Base-by-base conservation (phyloP, 2,113 vertebrate species). In the Pholis gunnellus region DNA sequence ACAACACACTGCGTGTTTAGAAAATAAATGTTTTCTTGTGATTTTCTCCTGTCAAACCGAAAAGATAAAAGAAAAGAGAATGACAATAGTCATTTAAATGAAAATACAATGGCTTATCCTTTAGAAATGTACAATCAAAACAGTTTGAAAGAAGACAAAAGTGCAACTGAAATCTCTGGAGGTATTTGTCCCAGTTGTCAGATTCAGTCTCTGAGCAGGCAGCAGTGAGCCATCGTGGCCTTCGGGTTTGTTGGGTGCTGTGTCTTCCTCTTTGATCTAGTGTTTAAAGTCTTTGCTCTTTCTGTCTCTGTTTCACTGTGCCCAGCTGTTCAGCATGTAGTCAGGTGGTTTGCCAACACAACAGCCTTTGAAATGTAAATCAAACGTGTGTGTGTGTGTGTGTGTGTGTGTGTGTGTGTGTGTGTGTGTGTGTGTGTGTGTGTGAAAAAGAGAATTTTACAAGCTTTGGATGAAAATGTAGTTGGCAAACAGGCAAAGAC, bases 361-460 rank as follows among this genome's bases (percentile, higher is more conserved):
- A 68, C 10, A 73, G 42, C 34, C 83, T 91, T 91, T 91, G 87
- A 91, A 86, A 86, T 89, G 81, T 72, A 54, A 54, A 54, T 87
- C 22, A 54, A 54, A 54, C 52, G 22, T 1, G 1, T n/a, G 22
- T 54, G 20, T 54, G 22, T 25, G 9, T 6, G 52, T 11, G 22
- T 54, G 22, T 25, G 9, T 25, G 52, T 25, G 52, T 20, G 18
- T 20, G 48, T 50, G 6, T 50, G 48, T 8, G 48, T 44, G 42
- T 44, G 42, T 44, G 17, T 18, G 46, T 15, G 42, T 44, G 42
- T 15, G 38, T 38, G 36, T 38, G 36, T 38, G 5, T 38, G 36
- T 38, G 36, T 38, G 36, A 4, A 5, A 14, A 15, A 46, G 36
- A 46, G 11, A 46, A 46, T 77, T 48, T 70, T 63, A 40, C 18